Base-by-base conservation (phyloP, 2,113 vertebrate species). In the Scalopus aquaticus region DNA sequence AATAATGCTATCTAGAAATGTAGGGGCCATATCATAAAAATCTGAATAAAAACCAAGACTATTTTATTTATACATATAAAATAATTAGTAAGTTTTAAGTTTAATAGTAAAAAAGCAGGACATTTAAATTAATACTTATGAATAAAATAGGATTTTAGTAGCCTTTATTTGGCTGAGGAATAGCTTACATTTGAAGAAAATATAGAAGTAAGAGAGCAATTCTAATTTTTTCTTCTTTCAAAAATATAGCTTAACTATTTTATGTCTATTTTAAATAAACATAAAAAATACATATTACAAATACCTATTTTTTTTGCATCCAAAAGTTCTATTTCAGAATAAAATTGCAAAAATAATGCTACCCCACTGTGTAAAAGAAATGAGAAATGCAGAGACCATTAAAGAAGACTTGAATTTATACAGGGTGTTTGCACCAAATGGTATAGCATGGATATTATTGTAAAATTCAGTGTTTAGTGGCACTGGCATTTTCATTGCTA, bases 371-470 rank as follows among this genome's bases (percentile, higher is more conserved):
- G 77, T 78, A 81, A 87, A 44, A 20, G 81, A 97, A 96, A 95
- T 95, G 93, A 96, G 88, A 96, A 96, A 95, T 92, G 22, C 72
- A 94, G 67, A 92, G 24, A 3, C 39, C 73, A 82, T 92, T 93
- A 78, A 81, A 7, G 20, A 92, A 9, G 46, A 85, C n/a, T 92
- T 85, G 86, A 88, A 90, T 95, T 70, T 84, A 92, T 87, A 56
- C 9, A 77, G 7, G 88, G 28, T 60, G 70, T 93, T 95, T 85
- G 35, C 30, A 81, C 1, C 64, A 30, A 87, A 93, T 30, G 46
- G 70, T 84, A 44, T 2, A 88, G 10, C 28, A 1, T 69, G 35
- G 20, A 15, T 77, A n/a, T 58, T 90, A 81, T 62, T 80, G n/a
- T 32, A 93, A 64, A 87, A 92, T n/a, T 76, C 32, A 83, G 22